phyloP scores from a whole-genome alignment of 2,888 invertebrate genomes.

The Heliothis peltigera region DNA sequence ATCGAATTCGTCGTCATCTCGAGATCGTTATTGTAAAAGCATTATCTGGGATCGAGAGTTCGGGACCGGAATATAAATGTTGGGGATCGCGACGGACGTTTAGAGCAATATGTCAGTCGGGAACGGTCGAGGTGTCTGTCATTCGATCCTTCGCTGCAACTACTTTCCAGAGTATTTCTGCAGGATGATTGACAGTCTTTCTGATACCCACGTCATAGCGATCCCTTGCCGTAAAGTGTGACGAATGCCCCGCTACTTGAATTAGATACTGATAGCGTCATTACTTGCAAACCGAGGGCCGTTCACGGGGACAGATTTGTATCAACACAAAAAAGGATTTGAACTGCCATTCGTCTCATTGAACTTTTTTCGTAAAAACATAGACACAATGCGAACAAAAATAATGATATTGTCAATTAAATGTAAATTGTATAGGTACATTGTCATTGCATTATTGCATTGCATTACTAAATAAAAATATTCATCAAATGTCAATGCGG shows the following conservation, averaged over 20 bases:
- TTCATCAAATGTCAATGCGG: slow-evolving; percentile 49
- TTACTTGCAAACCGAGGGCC: slow-evolving; percentile 50
- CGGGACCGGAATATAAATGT: slow-evolving; percentile 84
- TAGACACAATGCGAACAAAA: no score
- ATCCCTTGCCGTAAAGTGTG: slow-evolving; percentile 56
- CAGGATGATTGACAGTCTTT: slow-evolving; percentile 61
- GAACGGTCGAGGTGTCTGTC: slow-evolving; percentile 64
- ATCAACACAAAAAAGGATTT: slow-evolving; percentile 41
- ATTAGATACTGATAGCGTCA: slow-evolving; percentile 60
- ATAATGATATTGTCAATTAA: neutral
- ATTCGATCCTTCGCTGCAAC: slow-evolving; percentile 57
- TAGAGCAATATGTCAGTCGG: slow-evolving; percentile 83
- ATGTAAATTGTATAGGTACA: neutral
- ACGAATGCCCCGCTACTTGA: slow-evolving; percentile 59
- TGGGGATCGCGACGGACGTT: slow-evolving; percentile 73
- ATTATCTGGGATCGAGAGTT: slow-evolving; percentile 83
- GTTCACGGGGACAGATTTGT: slow-evolving; percentile 37
- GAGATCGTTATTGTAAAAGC: slow-evolving; percentile 86
- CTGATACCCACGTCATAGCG: slow-evolving; percentile 59
- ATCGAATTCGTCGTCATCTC: slow-evolving; percentile 82
- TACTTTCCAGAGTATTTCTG: slow-evolving; percentile 54
- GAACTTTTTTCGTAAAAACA: no score
- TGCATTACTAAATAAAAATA: slow-evolving; percentile 22
- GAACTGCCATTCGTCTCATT: no score
- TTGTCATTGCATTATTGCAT: slow-evolving; percentile 9